Percentiles rank a stretch among this genome's conserved stretches.
phyloP scores from a whole-genome alignment of 2,797 vertebrate genomes.

The Pachyuromys duprasi region DNA sequence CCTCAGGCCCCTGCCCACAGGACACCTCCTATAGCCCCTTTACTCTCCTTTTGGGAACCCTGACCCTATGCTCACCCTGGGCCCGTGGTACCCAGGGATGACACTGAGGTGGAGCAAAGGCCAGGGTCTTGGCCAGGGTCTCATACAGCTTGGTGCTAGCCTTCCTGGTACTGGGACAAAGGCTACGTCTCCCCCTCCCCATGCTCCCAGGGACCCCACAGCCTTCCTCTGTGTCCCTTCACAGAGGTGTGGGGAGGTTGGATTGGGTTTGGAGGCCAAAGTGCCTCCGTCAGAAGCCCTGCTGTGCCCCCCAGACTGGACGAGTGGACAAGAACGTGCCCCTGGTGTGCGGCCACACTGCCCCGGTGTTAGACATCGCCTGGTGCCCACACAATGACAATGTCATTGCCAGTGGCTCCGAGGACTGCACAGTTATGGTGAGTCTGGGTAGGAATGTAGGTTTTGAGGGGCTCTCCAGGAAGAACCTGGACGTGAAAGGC shows the following conservation, averaged over 20 bases:
- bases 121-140: not conserved
- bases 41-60: not conserved
- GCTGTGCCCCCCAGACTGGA: slow-evolving; percentile 88
- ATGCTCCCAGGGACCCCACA: not conserved
- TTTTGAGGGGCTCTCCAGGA: not conserved
- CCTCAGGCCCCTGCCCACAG: not conserved
- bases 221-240: not conserved
- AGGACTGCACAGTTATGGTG: slow-evolving; percentile 96
- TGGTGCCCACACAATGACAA: slow-evolving; percentile 97
- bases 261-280: not conserved
- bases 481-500: not conserved
- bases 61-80: not conserved
- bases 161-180: not conserved
- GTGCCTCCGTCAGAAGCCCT: not conserved
- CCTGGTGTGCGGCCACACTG: slow-evolving; percentile 94
- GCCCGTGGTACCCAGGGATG: too few species aligned
- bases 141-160: not conserved
- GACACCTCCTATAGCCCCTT: not conserved
- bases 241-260: not conserved
- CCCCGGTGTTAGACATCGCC: slow-evolving; percentile 94
- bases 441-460: slow-evolving; percentile 36
- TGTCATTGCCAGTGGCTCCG: slow-evolving; percentile 95
- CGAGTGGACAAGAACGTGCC: slow-evolving; percentile 94
- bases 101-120: not conserved
- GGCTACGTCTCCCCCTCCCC: not conserved